Conservation (phyloP, 2,113 vertebrate genomes). For the Furnarius figulus region DNA sequence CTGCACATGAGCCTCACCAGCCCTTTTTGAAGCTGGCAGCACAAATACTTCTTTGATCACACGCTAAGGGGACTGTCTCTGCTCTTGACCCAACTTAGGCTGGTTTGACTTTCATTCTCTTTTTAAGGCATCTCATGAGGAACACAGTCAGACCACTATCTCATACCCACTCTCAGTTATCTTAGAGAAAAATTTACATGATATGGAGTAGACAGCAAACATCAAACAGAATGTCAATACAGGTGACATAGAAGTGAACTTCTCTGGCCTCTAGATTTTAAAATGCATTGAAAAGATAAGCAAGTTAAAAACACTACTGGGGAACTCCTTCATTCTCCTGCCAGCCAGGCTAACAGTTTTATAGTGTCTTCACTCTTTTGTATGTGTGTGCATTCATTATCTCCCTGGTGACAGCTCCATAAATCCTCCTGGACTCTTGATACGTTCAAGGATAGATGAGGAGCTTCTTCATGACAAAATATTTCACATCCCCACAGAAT, state of each 20-base stretch:
- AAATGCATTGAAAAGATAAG: background rate
- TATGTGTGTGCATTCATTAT: background rate
- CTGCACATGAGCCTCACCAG: background rate
- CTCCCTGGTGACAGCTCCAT: slow-evolving; percentile 13
- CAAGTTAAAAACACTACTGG: background rate
- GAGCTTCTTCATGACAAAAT: background rate
- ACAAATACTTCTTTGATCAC: background rate
- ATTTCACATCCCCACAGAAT: background rate
- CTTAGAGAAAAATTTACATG: background rate
- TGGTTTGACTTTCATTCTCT: background rate
- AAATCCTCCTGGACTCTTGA: background rate
- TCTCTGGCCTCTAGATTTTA: background rate
- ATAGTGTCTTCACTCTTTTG: background rate
- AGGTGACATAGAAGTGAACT: background rate
- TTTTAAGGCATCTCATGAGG: background rate
- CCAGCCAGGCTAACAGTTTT: background rate
- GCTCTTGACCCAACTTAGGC: background rate
- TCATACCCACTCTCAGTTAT: background rate
- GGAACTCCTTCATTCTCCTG: background rate
- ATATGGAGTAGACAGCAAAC: background rate
- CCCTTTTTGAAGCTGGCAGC: background rate
- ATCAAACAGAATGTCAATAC: background rate
- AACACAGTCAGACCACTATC: background rate
- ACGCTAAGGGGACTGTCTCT: background rate
- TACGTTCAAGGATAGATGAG: slow-evolving; percentile 3